phyloP scores from a whole-genome alignment of 2,888 invertebrate species.

The Drosophila subquinaria region DNA sequence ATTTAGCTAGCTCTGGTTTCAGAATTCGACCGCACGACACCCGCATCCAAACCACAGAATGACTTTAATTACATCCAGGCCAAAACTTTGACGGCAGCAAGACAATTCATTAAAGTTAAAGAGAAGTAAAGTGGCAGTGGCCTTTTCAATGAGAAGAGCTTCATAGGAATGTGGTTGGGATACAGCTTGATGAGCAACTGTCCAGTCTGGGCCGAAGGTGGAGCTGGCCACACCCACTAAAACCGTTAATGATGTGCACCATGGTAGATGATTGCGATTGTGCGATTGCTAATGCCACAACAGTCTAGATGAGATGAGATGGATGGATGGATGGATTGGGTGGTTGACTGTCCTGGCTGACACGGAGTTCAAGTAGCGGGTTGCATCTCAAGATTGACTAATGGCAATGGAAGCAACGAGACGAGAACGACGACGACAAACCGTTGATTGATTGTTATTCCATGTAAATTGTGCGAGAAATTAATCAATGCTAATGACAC shows the following conservation, averaged over 20 bases:
- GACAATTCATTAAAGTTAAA: conserved; percentile 73
- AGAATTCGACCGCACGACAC: background rate
- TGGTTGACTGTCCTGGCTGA: conserved; percentile 56
- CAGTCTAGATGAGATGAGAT: conserved; percentile 47
- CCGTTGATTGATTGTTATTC: conserved; percentile 83
- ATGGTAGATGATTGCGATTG: conserved; percentile 73
- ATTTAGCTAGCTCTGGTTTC: background rate
- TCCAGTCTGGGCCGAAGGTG: conserved; percentile 31
- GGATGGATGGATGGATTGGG: conserved; percentile 36
- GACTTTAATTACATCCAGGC: conserved; percentile 64
- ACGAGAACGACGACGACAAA: conserved; percentile 51
- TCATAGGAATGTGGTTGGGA: conserved; percentile 50
- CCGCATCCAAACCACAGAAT: conserved; percentile 19
- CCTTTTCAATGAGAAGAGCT: conserved; percentile 27
- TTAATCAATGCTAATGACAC: conserved; percentile 86
- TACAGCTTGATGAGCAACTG: conserved; percentile 51
- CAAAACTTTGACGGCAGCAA: conserved; percentile 42
- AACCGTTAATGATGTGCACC: conserved; percentile 77
- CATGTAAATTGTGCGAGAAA: conserved; percentile 83
- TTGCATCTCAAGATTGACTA: conserved; percentile 78
- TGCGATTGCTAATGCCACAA: conserved; percentile 57
- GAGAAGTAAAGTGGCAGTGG: conserved; percentile 21
- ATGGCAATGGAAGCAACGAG: conserved; percentile 57
- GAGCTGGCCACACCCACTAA: conserved; percentile 50
- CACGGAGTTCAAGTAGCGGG: conserved; percentile 71